Conservation (phyloP, 2,888 invertebrate genomes). For the Selenia dentaria region DNA sequence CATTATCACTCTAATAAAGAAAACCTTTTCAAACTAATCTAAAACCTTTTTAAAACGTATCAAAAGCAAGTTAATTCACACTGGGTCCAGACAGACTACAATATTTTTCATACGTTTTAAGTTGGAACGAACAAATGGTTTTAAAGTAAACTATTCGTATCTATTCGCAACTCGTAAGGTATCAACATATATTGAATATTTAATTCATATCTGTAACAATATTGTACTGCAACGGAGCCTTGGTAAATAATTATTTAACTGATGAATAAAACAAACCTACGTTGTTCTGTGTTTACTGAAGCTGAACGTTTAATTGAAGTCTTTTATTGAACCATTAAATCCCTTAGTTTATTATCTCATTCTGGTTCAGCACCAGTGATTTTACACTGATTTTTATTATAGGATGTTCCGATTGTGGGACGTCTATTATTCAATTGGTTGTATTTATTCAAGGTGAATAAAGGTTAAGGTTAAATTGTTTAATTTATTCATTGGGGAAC, state of each 20-base stretch:
- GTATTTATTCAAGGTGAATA: constrained; percentile 35
- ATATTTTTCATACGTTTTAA: too few relatives aligned
- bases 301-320: not conserved
- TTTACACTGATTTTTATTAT: constrained; percentile 30
- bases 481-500: constrained; percentile 1
- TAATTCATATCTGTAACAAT: too few relatives aligned
- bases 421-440: constrained; percentile 43
- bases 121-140: too few relatives aligned
- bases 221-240: not conserved
- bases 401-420: constrained; percentile 38
- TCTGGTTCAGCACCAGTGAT: constrained; percentile 12
- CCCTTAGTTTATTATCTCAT: constrained; percentile 17
- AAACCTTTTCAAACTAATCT: too few relatives aligned
- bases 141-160: too few relatives aligned
- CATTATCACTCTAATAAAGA: too few relatives aligned
- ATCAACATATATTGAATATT: too few relatives aligned
- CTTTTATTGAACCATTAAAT: constrained; percentile 16
- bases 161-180: too few relatives aligned
- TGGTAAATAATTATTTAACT: not conserved
- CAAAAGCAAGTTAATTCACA: too few relatives aligned
- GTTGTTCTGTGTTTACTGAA: constrained; percentile 2
- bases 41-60: too few relatives aligned
- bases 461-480: constrained; percentile 38
- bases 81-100: too few relatives aligned
- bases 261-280: not conserved